phyloP scores from a whole-genome alignment of 1,140 invertebrate genomes.

The Drosophila insularis region DNA sequence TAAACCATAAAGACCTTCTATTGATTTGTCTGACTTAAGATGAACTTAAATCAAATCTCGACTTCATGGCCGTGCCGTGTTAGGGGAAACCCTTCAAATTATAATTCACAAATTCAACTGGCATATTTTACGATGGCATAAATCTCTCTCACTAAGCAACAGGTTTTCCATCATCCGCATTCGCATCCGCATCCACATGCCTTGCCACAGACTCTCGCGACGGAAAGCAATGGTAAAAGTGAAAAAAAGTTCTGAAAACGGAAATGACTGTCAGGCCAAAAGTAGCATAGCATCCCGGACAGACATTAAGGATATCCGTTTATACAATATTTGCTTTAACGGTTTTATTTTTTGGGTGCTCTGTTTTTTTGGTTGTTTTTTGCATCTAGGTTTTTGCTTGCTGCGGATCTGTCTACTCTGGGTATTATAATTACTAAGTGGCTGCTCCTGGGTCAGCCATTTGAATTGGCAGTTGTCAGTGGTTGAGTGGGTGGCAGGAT shows the following conservation, averaged over 20 bases:
- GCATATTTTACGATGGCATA: constrained; percentile 62
- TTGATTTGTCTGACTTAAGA: constrained; percentile 9
- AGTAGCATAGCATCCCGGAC: constrained; percentile 39
- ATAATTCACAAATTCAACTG: constrained; percentile 64
- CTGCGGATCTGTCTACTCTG: constrained; percentile 9
- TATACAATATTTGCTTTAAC: constrained; percentile 43
- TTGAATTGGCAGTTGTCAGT: constrained; percentile 21
- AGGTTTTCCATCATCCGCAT: constrained; percentile 38
- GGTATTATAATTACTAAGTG: constrained; percentile 51
- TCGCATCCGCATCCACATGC: background rate
- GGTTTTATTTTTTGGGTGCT: constrained; percentile 21
- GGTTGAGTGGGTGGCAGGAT: constrained; percentile 6
- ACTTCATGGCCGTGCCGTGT: constrained; percentile 12
- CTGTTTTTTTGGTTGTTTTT: constrained; percentile 20
- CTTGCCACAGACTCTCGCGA: constrained; percentile 9
- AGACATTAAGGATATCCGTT: constrained; percentile 69
- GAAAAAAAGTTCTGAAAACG: constrained; percentile 53
- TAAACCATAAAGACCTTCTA: background rate
- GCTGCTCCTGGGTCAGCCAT: constrained; percentile 9
- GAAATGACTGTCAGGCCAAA: constrained; percentile 67
- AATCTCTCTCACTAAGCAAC: constrained; percentile 59
- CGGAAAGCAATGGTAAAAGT: constrained; percentile 47
- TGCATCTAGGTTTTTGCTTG: background rate
- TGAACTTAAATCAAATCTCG: constrained; percentile 8
- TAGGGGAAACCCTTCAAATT: constrained; percentile 46